A percentile compares a stretch with the other conserved stretches of the same genome.
These are phyloP conservation scores for Cryptus armator DNA, from an alignment of 2,888 invertebrate genomes.

Conservation along the genomic window DNA sequence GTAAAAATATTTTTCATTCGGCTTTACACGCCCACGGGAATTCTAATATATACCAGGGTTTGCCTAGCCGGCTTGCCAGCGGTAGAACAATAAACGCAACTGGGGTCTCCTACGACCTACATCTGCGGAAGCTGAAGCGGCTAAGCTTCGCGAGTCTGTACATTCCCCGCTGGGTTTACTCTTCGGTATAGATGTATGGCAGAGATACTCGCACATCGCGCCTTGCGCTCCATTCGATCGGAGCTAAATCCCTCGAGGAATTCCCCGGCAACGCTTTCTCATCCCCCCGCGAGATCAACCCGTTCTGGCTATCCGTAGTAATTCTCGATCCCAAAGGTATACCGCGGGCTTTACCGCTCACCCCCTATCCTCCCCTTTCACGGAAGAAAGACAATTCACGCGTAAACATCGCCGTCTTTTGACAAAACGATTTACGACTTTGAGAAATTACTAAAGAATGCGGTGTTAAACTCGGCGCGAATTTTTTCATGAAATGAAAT, in stretches of 20 bases:
- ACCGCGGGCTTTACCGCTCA: not conserved
- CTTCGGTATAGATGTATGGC: slow-evolving; percentile 36
- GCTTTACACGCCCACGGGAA: slow-evolving; percentile 30
- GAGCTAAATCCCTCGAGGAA: slow-evolving; percentile 63
- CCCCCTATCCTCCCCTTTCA: not conserved
- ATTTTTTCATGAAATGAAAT: not conserved
- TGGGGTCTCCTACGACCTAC: slow-evolving; percentile 52
- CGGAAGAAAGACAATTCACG: not conserved
- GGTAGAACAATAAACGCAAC: slow-evolving; percentile 61
- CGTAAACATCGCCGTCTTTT: slow-evolving; percentile 13
- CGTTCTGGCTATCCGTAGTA: slow-evolving; percentile 19
- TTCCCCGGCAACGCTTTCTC: slow-evolving; percentile 50
- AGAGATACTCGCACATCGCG: slow-evolving; percentile 41
- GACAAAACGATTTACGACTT: slow-evolving; percentile 7
- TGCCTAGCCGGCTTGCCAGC: not conserved
- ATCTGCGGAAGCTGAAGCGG: slow-evolving; percentile 13
- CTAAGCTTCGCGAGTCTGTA: slow-evolving; percentile 24
- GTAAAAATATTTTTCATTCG: slow-evolving; percentile 54
- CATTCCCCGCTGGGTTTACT: slow-evolving; percentile 10
- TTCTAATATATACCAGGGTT: slow-evolving; percentile 32
- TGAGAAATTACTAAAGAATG: not conserved
- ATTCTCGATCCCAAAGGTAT: slow-evolving; percentile 24
- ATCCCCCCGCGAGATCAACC: slow-evolving; percentile 40
- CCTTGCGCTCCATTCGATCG: slow-evolving; percentile 48
- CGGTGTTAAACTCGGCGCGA: not conserved